phyloP scores from a whole-genome alignment of 2,113 vertebrate species.

The Xenopus borealis region DNA sequence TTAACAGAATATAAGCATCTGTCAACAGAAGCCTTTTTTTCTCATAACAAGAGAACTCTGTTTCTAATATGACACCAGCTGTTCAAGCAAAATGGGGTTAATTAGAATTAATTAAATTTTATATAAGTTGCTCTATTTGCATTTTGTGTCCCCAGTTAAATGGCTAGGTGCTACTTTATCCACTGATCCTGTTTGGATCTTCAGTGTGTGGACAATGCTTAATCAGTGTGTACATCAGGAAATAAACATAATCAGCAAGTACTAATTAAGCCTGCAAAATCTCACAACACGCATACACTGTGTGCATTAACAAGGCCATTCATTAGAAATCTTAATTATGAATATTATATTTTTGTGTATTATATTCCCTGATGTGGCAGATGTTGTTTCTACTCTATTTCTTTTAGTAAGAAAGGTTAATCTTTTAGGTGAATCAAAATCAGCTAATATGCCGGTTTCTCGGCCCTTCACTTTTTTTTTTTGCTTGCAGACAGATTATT shows the following conservation, averaged over 20 bases:
- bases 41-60: constrained; percentile 65
- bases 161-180: constrained; percentile 68
- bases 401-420: constrained; percentile 46
- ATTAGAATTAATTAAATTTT: constrained; percentile 79
- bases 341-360: constrained; percentile 70
- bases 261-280: constrained; percentile 71
- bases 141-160: constrained; percentile 69
- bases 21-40: constrained; percentile 66
- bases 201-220: constrained; percentile 71
- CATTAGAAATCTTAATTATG: constrained; percentile 72
- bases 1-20: constrained; percentile 67
- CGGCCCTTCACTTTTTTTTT: too few species aligned
- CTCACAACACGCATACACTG: constrained; percentile 66
- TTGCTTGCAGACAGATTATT: too few species aligned
- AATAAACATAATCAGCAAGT: constrained; percentile 75
- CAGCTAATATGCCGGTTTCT: constrained; percentile 5
- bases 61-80: constrained; percentile 71
- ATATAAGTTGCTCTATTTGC: constrained; percentile 77
- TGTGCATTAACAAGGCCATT: constrained; percentile 76
- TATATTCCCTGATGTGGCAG: constrained; percentile 64
- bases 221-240: constrained; percentile 76
- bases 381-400: constrained; percentile 56
- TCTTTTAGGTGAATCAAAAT: constrained; percentile 2
- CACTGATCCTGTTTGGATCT: constrained; percentile 63
- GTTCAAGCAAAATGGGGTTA: constrained; percentile 68